Conservation (phyloP, 2,113 vertebrate genomes). For the Leucoraja erinaceus region DNA sequence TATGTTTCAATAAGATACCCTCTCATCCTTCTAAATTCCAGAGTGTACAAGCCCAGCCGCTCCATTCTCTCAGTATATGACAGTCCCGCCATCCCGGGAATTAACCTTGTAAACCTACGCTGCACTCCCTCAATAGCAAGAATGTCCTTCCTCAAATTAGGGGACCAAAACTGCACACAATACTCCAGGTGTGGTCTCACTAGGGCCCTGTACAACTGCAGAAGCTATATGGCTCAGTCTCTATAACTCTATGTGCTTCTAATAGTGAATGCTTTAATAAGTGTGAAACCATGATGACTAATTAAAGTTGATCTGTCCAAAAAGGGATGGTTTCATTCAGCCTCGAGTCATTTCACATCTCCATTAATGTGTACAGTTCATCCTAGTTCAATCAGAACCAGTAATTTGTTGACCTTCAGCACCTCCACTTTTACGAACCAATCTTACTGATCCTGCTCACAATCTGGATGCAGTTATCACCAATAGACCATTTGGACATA, state of each 20-base stretch:
- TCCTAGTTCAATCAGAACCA: conserved; percentile 22
- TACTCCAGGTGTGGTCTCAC: too few species aligned
- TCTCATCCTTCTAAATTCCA: too few species aligned
- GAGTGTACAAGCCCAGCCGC: too few species aligned
- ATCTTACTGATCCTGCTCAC: background rate
- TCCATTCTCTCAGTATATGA: too few species aligned
- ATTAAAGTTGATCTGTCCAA: background rate
- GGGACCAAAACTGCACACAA: too few species aligned
- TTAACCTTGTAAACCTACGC: too few species aligned
- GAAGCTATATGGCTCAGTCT: too few species aligned
- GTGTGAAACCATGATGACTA: background rate
- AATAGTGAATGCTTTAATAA: background rate
- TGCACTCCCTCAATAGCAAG: too few species aligned
- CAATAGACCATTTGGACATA: background rate
- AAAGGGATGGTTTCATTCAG: background rate
- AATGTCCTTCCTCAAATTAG: too few species aligned
- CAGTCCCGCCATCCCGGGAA: too few species aligned
- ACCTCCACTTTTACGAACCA: background rate
- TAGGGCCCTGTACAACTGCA: too few species aligned
- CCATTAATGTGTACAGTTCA: background rate
- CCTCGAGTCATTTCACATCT: background rate
- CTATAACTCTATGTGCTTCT: background rate
- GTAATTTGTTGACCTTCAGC: background rate
- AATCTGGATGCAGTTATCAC: conserved; percentile 7
- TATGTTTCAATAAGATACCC: too few species aligned